Conservation (phyloP, 1,140 invertebrate species). For the Bombus sibiricus region DNA sequence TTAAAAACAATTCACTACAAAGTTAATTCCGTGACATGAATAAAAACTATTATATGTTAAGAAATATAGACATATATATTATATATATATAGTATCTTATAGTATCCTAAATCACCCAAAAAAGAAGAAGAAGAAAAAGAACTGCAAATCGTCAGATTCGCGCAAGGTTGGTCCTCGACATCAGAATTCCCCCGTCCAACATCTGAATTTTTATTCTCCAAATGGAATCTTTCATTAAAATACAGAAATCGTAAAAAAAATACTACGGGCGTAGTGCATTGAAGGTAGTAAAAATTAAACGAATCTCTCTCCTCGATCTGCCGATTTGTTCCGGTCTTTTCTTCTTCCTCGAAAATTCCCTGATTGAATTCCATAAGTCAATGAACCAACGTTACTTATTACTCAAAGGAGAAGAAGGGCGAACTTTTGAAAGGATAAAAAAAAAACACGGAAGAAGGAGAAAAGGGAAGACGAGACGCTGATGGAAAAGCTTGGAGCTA, state of each 20-base stretch:
- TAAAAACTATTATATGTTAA: too few relatives aligned
- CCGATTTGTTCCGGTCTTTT: not conserved
- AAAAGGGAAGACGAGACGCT: too few relatives aligned
- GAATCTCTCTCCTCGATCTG: constrained; percentile 30
- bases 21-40: too few relatives aligned
- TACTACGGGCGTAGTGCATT: not conserved
- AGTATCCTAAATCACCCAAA: too few relatives aligned
- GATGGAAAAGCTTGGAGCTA: not conserved
- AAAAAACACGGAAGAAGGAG: not conserved
- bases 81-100: too few relatives aligned
- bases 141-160: too few relatives aligned
- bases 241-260: constrained; percentile 17
- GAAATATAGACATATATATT: too few relatives aligned
- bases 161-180: not conserved
- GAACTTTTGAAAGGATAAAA: not conserved
- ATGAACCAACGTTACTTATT: constrained; percentile 35
- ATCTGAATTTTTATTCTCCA: not conserved
- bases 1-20: too few relatives aligned
- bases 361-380: constrained; percentile 60
- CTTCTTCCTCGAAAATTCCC: constrained; percentile 30
- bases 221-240: not conserved
- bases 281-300: constrained; percentile 57
- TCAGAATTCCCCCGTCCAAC: not conserved
- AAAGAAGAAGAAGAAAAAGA: too few relatives aligned
- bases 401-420: constrained; percentile 23